Conservation (phyloP, 2,888 invertebrate genomes). For the Prenolepis imparis region DNA sequence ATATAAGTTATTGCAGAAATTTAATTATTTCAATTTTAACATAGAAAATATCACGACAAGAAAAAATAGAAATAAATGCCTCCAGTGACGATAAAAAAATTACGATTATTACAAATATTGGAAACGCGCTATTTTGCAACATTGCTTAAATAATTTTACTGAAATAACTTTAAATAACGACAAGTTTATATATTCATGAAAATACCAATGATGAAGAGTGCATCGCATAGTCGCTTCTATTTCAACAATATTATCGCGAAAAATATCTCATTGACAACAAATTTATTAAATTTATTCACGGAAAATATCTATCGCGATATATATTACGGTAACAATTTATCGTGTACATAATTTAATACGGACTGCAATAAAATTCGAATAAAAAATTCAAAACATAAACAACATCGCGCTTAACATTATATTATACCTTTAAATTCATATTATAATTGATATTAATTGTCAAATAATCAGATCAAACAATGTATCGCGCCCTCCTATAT, state of each 20-base stretch:
- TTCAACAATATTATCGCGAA: conserved; percentile 6
- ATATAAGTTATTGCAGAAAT: background rate
- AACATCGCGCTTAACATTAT: conserved; percentile 4
- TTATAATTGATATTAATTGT: conserved; percentile 1
- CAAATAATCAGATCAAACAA: background rate
- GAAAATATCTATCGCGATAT: background rate
- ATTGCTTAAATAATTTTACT: conserved; percentile 6
- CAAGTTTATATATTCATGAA: conserved; percentile 10
- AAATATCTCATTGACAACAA: conserved; percentile 14
- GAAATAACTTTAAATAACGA: background rate
- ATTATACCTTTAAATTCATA: background rate
- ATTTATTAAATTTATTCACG: conserved; percentile 12
- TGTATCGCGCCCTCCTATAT: background rate
- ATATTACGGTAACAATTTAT: conserved; percentile 18
- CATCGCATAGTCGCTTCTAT: background rate
- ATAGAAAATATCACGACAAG: background rate
- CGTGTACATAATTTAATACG: background rate
- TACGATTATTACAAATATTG: background rate
- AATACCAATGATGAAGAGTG: background rate
- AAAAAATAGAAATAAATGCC: background rate
- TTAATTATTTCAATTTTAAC: background rate
- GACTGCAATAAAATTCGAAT: background rate
- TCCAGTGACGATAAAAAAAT: background rate
- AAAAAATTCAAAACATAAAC: background rate
- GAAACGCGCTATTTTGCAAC: background rate